Conservation (phyloP, 2,113 vertebrate genomes). For the Hoplias malabaricus region DNA sequence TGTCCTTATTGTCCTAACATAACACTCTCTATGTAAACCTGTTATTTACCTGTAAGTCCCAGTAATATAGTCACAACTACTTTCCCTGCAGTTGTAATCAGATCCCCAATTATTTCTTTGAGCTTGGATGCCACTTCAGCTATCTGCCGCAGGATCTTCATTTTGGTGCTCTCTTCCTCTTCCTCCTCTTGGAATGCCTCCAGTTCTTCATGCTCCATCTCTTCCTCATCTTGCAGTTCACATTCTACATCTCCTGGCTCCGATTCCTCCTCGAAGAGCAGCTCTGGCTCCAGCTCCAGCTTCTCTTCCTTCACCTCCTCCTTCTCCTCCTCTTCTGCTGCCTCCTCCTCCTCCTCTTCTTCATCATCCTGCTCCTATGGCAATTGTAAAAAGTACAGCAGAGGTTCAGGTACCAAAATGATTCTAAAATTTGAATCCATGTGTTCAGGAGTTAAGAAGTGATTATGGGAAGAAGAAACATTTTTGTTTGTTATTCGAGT, state of each 20-base stretch:
- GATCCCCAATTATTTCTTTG: constrained; percentile 84
- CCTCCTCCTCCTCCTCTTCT: constrained; percentile 45
- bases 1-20: neutral
- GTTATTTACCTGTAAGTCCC: constrained; percentile 81
- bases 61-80: constrained; percentile 88
- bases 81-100: constrained; percentile 87
- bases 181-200: constrained; percentile 68
- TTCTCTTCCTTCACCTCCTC: constrained; percentile 73
- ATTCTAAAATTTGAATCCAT: no score
- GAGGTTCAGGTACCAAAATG: no score
- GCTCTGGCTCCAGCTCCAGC: constrained; percentile 76
- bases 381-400: neutral
- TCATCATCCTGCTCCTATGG: constrained; percentile 39
- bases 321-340: no score
- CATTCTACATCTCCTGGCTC: constrained; percentile 66
- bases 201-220: constrained; percentile 51
- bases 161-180: constrained; percentile 74
- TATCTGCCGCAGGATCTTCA: constrained; percentile 80
- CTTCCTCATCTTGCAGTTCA: constrained; percentile 41
- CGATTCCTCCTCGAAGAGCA: constrained; percentile 81
- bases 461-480: no score
- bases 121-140: constrained; percentile 79
- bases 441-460: no score
- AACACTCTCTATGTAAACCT: neutral
- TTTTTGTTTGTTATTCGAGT: no score